Evolutionary conservation across 2,113 vertebrate genomes (phyloP), one percentile per base, ranked within the genome.

Genomic region (Amphilophus citrinellus): DNA sequence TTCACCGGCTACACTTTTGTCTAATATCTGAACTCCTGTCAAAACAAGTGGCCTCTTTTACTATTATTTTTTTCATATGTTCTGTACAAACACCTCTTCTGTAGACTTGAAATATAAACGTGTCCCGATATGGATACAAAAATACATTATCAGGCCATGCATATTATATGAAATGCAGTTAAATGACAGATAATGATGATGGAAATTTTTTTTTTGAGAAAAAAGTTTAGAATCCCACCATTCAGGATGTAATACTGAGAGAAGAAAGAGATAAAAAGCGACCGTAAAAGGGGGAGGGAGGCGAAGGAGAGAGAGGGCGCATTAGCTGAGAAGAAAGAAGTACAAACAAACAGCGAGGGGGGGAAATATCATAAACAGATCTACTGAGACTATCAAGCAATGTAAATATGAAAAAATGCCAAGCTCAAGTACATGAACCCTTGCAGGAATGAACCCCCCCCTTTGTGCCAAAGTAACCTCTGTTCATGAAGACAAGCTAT

Each of bases 321-420:
- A 61, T 84, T 77, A 82, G 87, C 71, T 44, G 84, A 88, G 79
- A 89, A 89, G 87, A 90, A 90, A 94, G 88, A 86, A 86, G 77
- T 58, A 84, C 84, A 91, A 91, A 93, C 84, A 90, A 93, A 92
- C 83, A 91, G 68, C 39, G 14, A 82, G 73, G 44, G 82, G 82
- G 75, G 85, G 30, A 56, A 79, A 83, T 90, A 91, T 91, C 84
- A 87, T 87, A 93, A 94, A 94, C 88, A 93, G 50, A 91, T 93
- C 88, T 87, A 82, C 84, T 84, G 77, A 93, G 84, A 89, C 82
- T 37, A 91, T 86, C 59, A 79, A 88, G 91, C 84, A 95, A 92
- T 92, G 93, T 91, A 93, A 95, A 95, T 92, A 93, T 89, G 84
- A 92, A 90, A 73, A 91, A 91, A 92, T 89, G 84, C 86, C 79